A percentile compares a stretch with the other conserved stretches of the same genome.
Conservation (phyloP, 2,797 vertebrate genomes). For the Sternarchorhynchus goeldii region DNA sequence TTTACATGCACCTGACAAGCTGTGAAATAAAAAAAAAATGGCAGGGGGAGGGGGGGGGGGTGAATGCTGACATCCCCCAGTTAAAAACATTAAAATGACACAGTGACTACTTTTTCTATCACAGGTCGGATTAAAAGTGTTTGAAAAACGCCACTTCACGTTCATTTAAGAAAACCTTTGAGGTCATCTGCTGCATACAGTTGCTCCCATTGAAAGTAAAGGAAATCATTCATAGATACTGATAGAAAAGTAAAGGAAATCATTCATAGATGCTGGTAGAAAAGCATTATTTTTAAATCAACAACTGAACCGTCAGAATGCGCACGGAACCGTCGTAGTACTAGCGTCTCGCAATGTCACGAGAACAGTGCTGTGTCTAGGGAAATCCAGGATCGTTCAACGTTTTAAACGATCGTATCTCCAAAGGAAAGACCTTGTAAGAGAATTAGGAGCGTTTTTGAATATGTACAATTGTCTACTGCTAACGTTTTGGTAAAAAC, state of each 20-base stretch:
- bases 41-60: neutral
- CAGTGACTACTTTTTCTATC: neutral
- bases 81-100: neutral
- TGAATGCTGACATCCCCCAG: neutral
- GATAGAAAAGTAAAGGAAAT: neutral
- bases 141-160: neutral
- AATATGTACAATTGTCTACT: neutral
- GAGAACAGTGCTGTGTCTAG: conserved; percentile 59
- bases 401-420: conserved; percentile 43
- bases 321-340: conserved; percentile 60
- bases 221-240: neutral
- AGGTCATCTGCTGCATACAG: neutral
- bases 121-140: neutral
- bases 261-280: neutral
- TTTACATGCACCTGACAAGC: conserved; percentile 24
- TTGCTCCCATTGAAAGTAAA: neutral
- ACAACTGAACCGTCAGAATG: conserved; percentile 43
- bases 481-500: neutral
- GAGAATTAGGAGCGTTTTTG: conserved; percentile 16
- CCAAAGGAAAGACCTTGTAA: conserved; percentile 23
- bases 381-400: conserved; percentile 63
- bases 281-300: neutral
- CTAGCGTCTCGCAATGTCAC: conserved; percentile 71
- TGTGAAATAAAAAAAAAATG: neutral
- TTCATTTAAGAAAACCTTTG: neutral